Conservation (phyloP, 30 jellyfish, hydroid and myxozoan species). For the Catostylus mosaicus region DNA sequence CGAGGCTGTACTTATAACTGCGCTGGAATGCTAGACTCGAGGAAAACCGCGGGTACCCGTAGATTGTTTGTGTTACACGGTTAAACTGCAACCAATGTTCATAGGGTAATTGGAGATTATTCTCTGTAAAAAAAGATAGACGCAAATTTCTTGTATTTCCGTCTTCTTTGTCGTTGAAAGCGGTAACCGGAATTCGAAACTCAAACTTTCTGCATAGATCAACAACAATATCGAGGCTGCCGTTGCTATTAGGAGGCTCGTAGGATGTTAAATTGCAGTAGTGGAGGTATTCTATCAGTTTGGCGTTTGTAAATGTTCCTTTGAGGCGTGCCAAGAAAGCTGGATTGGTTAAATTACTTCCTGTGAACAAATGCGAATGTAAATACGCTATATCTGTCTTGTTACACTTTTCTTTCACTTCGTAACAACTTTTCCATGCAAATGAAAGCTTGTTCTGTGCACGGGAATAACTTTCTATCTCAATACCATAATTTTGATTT, state of each 20-base stretch:
- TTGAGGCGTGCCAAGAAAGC: constrained; percentile 24
- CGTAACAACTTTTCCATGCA: constrained; percentile 36
- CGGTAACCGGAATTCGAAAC: constrained; percentile 31
- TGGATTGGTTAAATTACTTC: constrained; percentile 28
- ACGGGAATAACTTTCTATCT: constrained; percentile 27
- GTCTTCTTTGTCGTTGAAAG: constrained; percentile 54
- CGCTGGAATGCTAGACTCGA: constrained; percentile 31
- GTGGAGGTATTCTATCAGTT: constrained; percentile 37
- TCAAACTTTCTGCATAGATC: constrained; percentile 42
- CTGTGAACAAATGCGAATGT: constrained; percentile 26
- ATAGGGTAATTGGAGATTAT: constrained; percentile 12
- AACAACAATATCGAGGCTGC: constrained; percentile 26
- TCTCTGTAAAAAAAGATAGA: constrained; percentile 35
- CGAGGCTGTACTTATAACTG: constrained; percentile 47
- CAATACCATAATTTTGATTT: constrained; percentile 17
- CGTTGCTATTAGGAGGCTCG: constrained; percentile 34
- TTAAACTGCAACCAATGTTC: constrained; percentile 67
- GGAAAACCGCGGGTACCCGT: constrained; percentile 69
- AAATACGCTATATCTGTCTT: constrained; percentile 27
- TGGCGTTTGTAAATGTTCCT: constrained; percentile 16
- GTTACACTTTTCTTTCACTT: constrained; percentile 20
- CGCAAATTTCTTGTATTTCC: constrained; percentile 59
- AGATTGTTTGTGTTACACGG: constrained; percentile 38
- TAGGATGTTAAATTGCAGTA: constrained; percentile 56
- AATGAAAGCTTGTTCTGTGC: constrained; percentile 8